Evolutionary conservation across 2,888 invertebrate species (phyloP).

Genomic region (Lypha dubia): DNA sequence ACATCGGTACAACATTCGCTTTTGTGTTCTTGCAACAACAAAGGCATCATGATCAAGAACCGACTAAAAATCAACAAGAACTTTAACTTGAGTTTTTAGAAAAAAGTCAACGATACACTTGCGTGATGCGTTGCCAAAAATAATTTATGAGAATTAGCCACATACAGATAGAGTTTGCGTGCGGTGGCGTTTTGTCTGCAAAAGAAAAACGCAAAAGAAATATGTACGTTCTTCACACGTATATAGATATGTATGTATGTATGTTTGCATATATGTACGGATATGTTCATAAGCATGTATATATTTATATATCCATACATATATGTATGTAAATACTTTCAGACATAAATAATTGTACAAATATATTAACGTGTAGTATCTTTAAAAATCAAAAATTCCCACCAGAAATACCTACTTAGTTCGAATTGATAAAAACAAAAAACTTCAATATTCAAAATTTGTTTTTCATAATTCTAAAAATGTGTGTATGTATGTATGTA

Average conservation of each 20-base stretch:
- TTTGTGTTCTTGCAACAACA: conserved; percentile 34
- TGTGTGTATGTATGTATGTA: neutral
- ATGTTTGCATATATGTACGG: neutral
- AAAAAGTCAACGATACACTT: conserved; percentile 76
- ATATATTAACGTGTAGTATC: neutral
- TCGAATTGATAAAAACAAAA: conserved; percentile 21
- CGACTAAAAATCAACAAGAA: conserved; percentile 72
- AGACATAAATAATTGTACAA: conserved; percentile 18
- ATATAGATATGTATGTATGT: neutral
- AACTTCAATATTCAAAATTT: neutral
- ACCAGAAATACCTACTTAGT: conserved; percentile 56
- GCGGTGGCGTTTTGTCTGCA: conserved; percentile 73
- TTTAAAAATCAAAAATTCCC: conserved; percentile 49
- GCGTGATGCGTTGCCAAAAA: conserved; percentile 83
- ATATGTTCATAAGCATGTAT: neutral
- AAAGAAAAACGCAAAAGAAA: conserved; percentile 42
- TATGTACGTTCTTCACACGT: too few relatives aligned
- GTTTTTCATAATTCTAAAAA: neutral
- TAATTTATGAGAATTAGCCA: conserved; percentile 80
- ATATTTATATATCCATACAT: neutral
- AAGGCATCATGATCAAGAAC: conserved; percentile 48
- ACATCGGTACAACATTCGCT: conserved; percentile 75
- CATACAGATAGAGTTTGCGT: conserved; percentile 75
- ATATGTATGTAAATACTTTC: neutral
- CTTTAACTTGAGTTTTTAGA: conserved; percentile 59